Conservation (phyloP, 2,113 vertebrate genomes). For the Anoplopoma fimbria region DNA sequence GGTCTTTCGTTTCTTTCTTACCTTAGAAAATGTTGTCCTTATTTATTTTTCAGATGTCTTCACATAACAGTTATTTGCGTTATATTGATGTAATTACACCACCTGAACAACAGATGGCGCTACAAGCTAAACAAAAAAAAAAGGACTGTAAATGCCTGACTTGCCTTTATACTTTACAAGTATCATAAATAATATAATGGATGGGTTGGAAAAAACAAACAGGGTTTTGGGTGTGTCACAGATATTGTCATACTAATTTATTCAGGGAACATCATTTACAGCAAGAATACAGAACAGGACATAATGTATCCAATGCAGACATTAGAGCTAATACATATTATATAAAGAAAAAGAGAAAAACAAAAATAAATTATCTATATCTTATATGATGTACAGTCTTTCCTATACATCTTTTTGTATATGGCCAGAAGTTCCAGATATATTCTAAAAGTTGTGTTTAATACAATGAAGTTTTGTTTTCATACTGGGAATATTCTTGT, state of each 20-base stretch:
- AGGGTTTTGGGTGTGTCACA: not conserved
- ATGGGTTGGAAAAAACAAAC: not conserved
- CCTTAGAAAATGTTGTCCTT: not conserved
- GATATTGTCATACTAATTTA: not conserved
- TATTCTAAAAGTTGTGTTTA: not conserved
- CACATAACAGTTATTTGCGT: not conserved
- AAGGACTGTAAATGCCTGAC: not conserved
- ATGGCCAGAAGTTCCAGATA: not conserved
- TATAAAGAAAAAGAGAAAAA: not conserved
- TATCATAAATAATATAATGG: not conserved
- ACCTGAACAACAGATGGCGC: slow-evolving; percentile 37
- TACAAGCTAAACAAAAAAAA: not conserved
- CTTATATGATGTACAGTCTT: not conserved
- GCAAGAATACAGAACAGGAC: not conserved
- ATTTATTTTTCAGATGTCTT: not conserved
- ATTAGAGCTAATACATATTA: not conserved
- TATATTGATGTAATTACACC: not conserved
- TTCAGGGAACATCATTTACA: not conserved
- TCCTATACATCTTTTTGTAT: not conserved
- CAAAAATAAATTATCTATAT: not conserved
- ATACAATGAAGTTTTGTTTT: not conserved
- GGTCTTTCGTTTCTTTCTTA: not conserved
- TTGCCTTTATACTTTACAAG: not conserved
- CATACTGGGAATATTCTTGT: not conserved
- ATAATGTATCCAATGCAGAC: not conserved